phyloP scores from a whole-genome alignment of 2,888 invertebrate species.

The Orthosia gothica region DNA sequence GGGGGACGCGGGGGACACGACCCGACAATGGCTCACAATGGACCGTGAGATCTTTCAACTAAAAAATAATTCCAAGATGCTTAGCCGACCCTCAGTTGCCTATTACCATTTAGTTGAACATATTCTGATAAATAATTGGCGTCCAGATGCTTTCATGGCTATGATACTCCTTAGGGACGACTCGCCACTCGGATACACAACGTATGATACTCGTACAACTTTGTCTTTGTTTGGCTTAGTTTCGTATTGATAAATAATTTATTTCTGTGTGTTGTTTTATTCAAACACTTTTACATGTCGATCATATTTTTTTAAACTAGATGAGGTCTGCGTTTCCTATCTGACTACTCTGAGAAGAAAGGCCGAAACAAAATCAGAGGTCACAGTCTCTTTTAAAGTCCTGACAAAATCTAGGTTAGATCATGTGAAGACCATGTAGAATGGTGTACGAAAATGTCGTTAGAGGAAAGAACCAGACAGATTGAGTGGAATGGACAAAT shows the following conservation, averaged over 20 bases:
- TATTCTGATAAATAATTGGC: constrained; percentile 38
- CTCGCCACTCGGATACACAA: not conserved
- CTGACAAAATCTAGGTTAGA: too few relatives aligned
- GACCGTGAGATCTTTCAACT: constrained; percentile 20
- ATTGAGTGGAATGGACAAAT: too few relatives aligned
- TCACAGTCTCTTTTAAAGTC: too few relatives aligned
- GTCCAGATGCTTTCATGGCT: constrained; percentile 3
- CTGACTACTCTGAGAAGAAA: too few relatives aligned
- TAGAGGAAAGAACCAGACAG: too few relatives aligned
- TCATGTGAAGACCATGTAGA: too few relatives aligned
- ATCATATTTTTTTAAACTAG: too few relatives aligned
- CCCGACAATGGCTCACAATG: constrained; percentile 23
- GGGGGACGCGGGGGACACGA: not conserved
- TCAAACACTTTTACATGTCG: too few relatives aligned
- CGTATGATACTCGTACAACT: not conserved
- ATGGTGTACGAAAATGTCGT: too few relatives aligned
- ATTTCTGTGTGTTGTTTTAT: too few relatives aligned
- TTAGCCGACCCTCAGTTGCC: constrained; percentile 23
- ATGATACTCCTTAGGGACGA: not conserved
- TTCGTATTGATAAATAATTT: not conserved
- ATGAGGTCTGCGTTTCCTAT: too few relatives aligned
- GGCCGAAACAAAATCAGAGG: too few relatives aligned
- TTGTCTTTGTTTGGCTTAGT: constrained; percentile 13
- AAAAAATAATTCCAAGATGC: constrained; percentile 33
- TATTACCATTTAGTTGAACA: constrained; percentile 35